Conservation (phyloP, 1,140 invertebrate species). For the Drosophila seguyi region DNA sequence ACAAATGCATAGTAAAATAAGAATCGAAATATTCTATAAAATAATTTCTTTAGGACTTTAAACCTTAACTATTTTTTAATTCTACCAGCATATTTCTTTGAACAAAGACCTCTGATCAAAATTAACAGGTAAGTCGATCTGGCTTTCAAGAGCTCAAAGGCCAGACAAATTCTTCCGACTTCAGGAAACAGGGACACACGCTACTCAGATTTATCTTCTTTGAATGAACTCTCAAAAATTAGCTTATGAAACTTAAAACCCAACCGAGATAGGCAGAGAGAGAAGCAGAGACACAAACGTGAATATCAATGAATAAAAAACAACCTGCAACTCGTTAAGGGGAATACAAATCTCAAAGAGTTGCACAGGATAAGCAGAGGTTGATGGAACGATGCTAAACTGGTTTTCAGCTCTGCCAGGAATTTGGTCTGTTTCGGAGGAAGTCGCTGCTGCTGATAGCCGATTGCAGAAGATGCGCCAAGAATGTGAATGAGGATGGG, state of each 20-base stretch:
- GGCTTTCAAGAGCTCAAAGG: slow-evolving; percentile 26
- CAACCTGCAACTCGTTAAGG: slow-evolving; percentile 36
- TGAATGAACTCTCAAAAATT: slow-evolving; percentile 45
- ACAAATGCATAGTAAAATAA: neutral
- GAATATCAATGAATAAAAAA: slow-evolving; percentile 42
- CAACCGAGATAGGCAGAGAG: too few species aligned
- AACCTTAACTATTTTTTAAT: neutral
- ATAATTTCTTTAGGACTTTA: neutral
- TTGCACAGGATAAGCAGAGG: slow-evolving; percentile 38
- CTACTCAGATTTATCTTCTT: slow-evolving; percentile 45
- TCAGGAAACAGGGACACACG: slow-evolving; percentile 39
- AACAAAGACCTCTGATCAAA: slow-evolving; percentile 4
- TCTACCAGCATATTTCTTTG: neutral
- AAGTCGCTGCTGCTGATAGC: slow-evolving; percentile 35
- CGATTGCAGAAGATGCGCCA: slow-evolving; percentile 30
- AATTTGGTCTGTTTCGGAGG: slow-evolving; percentile 30
- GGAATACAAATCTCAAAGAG: slow-evolving; percentile 33
- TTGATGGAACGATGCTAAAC: slow-evolving; percentile 42
- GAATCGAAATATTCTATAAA: neutral
- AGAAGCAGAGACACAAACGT: neutral
- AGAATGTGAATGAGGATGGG: slow-evolving; percentile 22
- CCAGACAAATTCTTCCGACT: slow-evolving; percentile 37
- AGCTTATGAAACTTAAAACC: slow-evolving; percentile 49
- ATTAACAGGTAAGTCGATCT: slow-evolving; percentile 28
- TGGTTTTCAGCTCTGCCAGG: slow-evolving; percentile 34